These are phyloP conservation scores for Platalea minor DNA, from an alignment of 2,797 vertebrate genomes.

Conservation along the genomic window DNA sequence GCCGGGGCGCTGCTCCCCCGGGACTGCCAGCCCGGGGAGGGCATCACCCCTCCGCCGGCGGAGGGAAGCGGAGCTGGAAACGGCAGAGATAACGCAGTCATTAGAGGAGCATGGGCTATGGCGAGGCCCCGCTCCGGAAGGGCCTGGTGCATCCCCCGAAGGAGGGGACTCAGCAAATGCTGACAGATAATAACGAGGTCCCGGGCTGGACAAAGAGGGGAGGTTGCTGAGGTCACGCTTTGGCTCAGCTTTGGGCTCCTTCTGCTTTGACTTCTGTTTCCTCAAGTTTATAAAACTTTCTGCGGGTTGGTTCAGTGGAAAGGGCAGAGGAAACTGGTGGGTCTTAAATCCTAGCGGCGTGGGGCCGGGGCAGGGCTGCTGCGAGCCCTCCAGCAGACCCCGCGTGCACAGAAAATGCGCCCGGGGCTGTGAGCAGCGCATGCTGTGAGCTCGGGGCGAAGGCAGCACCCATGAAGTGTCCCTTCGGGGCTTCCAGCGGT, in stretches of 20 bases:
- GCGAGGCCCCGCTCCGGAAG: conserved; percentile 34
- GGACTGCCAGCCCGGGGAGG: background rate
- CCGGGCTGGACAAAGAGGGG: conserved; percentile 39
- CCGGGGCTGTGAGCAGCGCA: rapidly evolving
- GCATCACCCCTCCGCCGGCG: background rate
- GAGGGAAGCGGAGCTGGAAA: conserved; percentile 40
- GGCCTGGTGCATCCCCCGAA: background rate
- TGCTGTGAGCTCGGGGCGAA: rapidly evolving
- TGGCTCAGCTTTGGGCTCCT: conserved; percentile 3
- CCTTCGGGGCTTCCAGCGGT: background rate
- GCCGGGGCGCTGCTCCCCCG: background rate
- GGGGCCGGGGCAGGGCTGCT: background rate
- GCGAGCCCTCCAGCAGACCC: background rate
- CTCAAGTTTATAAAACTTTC: conserved; percentile 59
- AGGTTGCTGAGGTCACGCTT: conserved; percentile 50
- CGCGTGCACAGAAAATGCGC: rapidly evolving
- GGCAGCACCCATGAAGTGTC: background rate
- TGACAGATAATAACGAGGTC: conserved; percentile 54
- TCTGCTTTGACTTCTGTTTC: conserved; percentile 50
- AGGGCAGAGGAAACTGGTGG: conserved; percentile 53
- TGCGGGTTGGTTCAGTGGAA: background rate
- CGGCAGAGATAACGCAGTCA: background rate
- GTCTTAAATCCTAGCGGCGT: background rate
- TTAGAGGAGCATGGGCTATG: background rate
- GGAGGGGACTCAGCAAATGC: conserved; percentile 50